These are phyloP conservation scores for Callyntrura guangdongensis DNA, from an alignment of 2,888 invertebrate genomes.

Conservation along the genomic window DNA sequence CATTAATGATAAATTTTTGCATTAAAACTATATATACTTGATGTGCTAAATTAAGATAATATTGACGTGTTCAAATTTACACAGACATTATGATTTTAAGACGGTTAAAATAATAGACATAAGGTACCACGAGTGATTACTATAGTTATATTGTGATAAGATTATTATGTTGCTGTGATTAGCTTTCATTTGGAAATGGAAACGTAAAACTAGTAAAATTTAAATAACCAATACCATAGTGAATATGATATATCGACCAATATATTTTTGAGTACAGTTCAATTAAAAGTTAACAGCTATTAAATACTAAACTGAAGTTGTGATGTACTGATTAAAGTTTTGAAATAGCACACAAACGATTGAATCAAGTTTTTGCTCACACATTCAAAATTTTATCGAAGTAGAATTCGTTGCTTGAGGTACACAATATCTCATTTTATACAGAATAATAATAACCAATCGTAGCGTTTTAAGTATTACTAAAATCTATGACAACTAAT, in stretches of 20 bases:
- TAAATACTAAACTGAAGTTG: not conserved
- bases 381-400: not conserved
- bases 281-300: not conserved
- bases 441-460: not conserved
- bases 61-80: not conserved
- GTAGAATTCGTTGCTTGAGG: constrained; percentile 44
- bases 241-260: not conserved
- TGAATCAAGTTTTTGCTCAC: not conserved
- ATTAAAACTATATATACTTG: not conserved
- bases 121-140: constrained; percentile 15
- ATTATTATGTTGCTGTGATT: not conserved
- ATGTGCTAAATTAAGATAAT: not conserved
- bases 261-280: not conserved
- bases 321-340: constrained; percentile 9
- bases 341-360: constrained; percentile 28
- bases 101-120: not conserved
- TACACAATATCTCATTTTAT: constrained; percentile 18
- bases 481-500: not conserved
- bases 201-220: constrained; percentile 5
- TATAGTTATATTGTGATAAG: not conserved
- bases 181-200: not conserved
- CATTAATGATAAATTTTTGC: not conserved
- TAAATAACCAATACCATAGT: not conserved
- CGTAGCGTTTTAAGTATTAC: not conserved
- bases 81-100: not conserved